A percentile compares a stretch with the other conserved stretches of the same genome.
phyloP scores from a whole-genome alignment of 2,888 invertebrate genomes.

The Resseliella maxima region DNA sequence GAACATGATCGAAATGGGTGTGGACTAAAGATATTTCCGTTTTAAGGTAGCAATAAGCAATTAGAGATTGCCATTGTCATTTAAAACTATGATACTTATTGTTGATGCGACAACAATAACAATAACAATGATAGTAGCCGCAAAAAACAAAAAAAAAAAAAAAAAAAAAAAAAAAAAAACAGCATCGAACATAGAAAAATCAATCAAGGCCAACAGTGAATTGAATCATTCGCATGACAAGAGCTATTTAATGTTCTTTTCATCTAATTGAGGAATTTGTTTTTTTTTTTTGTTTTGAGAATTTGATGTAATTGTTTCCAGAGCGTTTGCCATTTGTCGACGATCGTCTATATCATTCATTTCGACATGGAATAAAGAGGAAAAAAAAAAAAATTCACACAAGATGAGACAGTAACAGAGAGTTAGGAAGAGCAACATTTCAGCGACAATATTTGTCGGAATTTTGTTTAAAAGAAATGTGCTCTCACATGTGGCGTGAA shows the following conservation, averaged over 20 bases:
- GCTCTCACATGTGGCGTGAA: not conserved
- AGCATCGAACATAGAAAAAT: slow-evolving; percentile 1
- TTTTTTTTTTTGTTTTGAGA: not conserved
- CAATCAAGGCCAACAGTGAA: slow-evolving; percentile 22
- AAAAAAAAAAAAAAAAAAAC: not conserved
- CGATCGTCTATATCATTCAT: not conserved
- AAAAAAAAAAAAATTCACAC: no score
- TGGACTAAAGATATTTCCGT: slow-evolving; percentile 43
- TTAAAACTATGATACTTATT: slow-evolving; percentile 8
- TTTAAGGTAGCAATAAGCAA: slow-evolving; percentile 32
- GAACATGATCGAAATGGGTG: not conserved
- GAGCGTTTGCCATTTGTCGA: not conserved
- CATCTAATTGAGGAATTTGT: not conserved
- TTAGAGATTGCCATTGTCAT: not conserved
- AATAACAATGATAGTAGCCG: no score
- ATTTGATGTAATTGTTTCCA: not conserved
- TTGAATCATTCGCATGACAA: slow-evolving; percentile 27
- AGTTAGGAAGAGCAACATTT: no score
- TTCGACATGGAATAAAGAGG: no score
- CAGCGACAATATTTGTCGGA: not conserved
- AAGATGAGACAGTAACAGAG: no score
- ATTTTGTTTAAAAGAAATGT: not conserved
- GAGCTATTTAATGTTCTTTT: slow-evolving; percentile 27
- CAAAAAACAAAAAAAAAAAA: not conserved
- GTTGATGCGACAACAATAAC: not conserved